These are phyloP conservation scores for Halcyon senegalensis DNA, from an alignment of 2,113 vertebrate species.

Conservation along the genomic window DNA sequence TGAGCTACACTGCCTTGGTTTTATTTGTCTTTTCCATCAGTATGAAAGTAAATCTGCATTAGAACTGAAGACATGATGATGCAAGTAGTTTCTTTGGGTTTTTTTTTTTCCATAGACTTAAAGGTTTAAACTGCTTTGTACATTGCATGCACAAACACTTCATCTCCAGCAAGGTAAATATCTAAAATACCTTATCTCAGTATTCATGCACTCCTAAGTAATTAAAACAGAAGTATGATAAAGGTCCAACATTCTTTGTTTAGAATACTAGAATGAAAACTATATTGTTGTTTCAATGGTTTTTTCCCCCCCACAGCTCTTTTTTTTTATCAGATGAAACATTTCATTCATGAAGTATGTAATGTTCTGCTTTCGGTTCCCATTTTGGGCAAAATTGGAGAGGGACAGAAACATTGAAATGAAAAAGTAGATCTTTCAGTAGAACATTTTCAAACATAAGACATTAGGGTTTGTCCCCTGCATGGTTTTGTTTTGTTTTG, in stretches of 20 bases:
- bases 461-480: not conserved
- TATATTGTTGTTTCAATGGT: not conserved
- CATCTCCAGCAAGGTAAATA: not conserved
- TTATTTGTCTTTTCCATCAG: not conserved
- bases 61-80: not conserved
- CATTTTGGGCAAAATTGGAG: not conserved
- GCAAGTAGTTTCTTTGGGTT: not conserved
- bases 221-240: not conserved
- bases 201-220: not conserved
- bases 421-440: not conserved
- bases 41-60: not conserved
- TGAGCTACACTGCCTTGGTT: not conserved
- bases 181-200: not conserved
- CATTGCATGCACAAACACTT: not conserved
- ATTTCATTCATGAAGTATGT: not conserved
- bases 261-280: not conserved
- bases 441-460: not conserved
- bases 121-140: not conserved
- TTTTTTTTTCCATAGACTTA: too few species aligned
- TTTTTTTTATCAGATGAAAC: not conserved
- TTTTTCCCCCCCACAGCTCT: not conserved
- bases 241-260: not conserved
- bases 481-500: not conserved
- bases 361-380: not conserved
- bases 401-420: not conserved